Conservation (phyloP, 2,888 invertebrate genomes). For the Ganaspis brasiliensis region DNA sequence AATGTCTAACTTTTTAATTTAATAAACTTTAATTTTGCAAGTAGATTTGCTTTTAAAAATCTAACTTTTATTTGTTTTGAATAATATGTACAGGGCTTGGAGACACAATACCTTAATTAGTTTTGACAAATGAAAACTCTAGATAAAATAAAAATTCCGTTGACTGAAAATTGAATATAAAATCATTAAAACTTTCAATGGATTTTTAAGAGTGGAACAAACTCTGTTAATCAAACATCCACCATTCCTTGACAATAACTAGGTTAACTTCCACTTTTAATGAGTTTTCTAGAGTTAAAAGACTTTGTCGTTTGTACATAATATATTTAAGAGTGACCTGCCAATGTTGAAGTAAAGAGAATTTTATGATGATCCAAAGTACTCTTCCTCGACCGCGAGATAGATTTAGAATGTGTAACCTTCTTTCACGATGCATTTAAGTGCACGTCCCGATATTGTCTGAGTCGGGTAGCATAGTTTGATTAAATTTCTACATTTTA, state of each 20-base stretch:
- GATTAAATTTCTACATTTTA: constrained; percentile 73
- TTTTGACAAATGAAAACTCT: no score
- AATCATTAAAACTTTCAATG: no score
- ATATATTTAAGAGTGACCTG: neutral
- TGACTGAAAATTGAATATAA: no score
- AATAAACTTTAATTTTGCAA: no score
- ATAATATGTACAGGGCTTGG: no score
- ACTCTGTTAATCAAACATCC: no score
- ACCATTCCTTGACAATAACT: neutral
- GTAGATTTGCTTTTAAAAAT: no score
- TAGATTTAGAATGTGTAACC: constrained; percentile 56
- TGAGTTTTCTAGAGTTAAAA: neutral
- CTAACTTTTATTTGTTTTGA: no score
- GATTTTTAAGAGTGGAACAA: no score
- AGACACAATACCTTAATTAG: no score
- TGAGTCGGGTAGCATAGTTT: constrained; percentile 65
- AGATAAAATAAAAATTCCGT: no score
- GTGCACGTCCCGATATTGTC: constrained; percentile 58
- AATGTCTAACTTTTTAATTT: neutral
- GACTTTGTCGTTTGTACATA: constrained; percentile 18
- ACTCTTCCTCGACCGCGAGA: constrained; percentile 44
- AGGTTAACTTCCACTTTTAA: neutral
- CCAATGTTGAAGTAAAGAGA: constrained; percentile 42
- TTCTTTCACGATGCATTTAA: constrained; percentile 48
- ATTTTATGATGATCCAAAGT: constrained; percentile 50